Percentiles rank a stretch among this genome's conserved stretches.
These are phyloP conservation scores for Lepidothrix coronata DNA, from an alignment of 2,113 vertebrate genomes.

Conservation along the genomic window DNA sequence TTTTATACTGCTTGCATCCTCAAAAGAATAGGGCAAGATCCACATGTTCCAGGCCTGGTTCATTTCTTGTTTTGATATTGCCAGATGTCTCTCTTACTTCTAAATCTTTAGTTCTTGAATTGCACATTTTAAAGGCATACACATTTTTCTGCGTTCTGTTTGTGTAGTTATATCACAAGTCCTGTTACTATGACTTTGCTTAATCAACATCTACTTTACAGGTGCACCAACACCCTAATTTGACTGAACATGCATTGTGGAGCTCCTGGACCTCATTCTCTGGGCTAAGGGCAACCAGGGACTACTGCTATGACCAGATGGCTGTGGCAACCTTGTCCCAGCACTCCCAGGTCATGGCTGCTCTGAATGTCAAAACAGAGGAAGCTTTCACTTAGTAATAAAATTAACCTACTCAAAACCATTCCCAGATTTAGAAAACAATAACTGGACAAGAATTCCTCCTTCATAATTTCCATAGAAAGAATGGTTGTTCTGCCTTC, in stretches of 20 bases:
- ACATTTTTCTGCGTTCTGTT: neutral
- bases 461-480: neutral
- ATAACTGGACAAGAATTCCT: neutral
- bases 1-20: neutral
- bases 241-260: rapidly evolving
- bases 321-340: neutral
- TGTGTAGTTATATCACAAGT: neutral
- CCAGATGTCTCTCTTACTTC: neutral
- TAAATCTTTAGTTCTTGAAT: neutral
- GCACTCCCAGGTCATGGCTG: neutral
- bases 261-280: neutral
- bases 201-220: neutral
- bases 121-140: neutral
- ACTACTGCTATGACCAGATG: neutral
- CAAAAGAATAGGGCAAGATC: neutral
- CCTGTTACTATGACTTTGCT: neutral
- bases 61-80: neutral
- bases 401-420: neutral
- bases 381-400: neutral
- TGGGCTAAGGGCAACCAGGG: neutral
- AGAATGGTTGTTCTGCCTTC: neutral
- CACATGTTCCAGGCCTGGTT: neutral
- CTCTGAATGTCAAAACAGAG: neutral
- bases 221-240: neutral
- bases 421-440: neutral